Evolutionary conservation across 2,797 vertebrate genomes (phyloP), one percentile per base, ranked within the genome.

Genomic region (Spondyliosoma cantharus): DNA sequence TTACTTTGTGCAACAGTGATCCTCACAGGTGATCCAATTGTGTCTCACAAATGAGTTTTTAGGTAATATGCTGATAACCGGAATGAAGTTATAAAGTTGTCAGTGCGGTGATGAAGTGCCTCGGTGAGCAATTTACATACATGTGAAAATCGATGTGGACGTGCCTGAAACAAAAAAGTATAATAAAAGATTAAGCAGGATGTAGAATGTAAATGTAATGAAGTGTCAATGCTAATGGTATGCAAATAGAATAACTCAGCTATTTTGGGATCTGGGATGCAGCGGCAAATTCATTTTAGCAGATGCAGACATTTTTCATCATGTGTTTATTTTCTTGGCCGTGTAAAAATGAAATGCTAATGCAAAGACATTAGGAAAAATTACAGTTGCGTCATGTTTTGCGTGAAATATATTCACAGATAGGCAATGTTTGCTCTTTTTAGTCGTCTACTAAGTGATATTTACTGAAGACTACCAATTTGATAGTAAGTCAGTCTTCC

Each of bases 1-100:
- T 90, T 81, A 88, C 82, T 81, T 85, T 84, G 62, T 66, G 72
- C 83, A 71, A 84, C 81, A 82, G n/a, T 75, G 75, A 88, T 84
- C 81, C 74, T 87, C 75, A 62, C 73, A 74, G 75, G 67, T 83
- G 81, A 88, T 90, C 67, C 65, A 74, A 74, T 87, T 85, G 86
- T 89, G 76, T 67, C 70, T 70, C 75, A 75, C 85, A 86, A 88
- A 86, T 88, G 8, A 84, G 75, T 81, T 88, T 90, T 92, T 84
- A 68, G 76, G 76, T 90, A 85, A 80, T 84, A 60, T 58, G 74
- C 71, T 78, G 86, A 87, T 91, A 82, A 85, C 53, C 53, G 68
- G 68, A 81, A 83, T 89, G 29, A 79, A 79, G 87, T 86, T 87
- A 82, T 81, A 56, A 68, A 82, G 61, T 59, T 86, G 79, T 83